Evolutionary conservation across 1,140 invertebrate genomes (phyloP), one percentile per base, ranked within the genome.

Genomic region (Patella vulgata): DNA sequence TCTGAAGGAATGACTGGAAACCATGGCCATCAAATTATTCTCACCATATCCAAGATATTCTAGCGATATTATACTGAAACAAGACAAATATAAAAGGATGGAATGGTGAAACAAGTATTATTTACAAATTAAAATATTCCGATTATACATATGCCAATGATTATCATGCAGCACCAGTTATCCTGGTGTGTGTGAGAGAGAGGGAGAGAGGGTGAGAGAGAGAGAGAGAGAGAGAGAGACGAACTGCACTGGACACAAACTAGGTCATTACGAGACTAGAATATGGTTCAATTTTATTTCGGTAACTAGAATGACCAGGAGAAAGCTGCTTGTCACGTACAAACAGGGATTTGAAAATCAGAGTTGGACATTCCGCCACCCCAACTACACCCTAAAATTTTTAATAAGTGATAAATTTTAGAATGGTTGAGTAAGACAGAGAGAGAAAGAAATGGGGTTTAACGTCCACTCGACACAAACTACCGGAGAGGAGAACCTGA

Each of bases 1-100:
- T 85, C 27, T 87, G 87, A 4, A 96, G 89, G 70, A 97, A 90
- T 91, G 88, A 70, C 89, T 90, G 2, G 92, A 91, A 46, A 95
- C 89, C 19, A 95, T 85, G 53, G 91, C 89, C 53, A 89, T 86
- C 74, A 91, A 84, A 84, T 90, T 87, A 81, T 92, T 88, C 65
- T 88, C 83, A 5, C 51, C 39, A 9, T 62, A 68, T 6, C 91
- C 88, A 60, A 96, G 80, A 77, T 88, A 85, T 78, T 96, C 93
- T 79, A 93, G 92, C 0, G 92, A 92, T 50, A 96, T 90, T 69
- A 95, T 91, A 71, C 87, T 88, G 62, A 6, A 71, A 65, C 70
- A 48, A 51, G 23, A 19, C 39, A 53, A 12, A n/a, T n/a, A n/a
- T n/a, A n/a, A n/a, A n/a, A n/a, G n/a, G n/a, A n/a, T n/a, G 21